A percentile compares a stretch with the other conserved stretches of the same genome.
These are phyloP conservation scores for Drosophila pandora DNA, from an alignment of 1,140 invertebrate species.

Conservation along the genomic window DNA sequence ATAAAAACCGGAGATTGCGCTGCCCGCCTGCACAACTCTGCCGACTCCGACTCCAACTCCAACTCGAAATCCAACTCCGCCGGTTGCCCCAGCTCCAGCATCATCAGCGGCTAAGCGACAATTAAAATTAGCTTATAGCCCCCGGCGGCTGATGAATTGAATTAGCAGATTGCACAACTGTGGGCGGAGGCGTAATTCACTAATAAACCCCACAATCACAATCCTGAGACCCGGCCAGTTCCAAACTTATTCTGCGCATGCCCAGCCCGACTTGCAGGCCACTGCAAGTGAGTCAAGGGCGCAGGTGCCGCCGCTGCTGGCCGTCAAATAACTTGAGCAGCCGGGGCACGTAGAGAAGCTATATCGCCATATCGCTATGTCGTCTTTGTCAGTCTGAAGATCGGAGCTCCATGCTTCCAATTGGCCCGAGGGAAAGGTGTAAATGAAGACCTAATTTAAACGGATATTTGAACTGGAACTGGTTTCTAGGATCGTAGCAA, in stretches of 20 bases:
- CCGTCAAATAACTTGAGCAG: slow-evolving; percentile 51
- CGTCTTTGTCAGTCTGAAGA: slow-evolving; percentile 19
- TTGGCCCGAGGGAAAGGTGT: neutral
- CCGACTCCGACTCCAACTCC: neutral
- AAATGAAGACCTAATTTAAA: neutral
- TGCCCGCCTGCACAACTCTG: slow-evolving; percentile 43
- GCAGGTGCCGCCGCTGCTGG: slow-evolving; percentile 47
- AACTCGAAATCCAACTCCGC: neutral
- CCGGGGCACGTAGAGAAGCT: slow-evolving; percentile 53
- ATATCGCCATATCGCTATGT: slow-evolving; percentile 11
- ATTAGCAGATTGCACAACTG: slow-evolving; percentile 41
- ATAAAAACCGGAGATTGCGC: slow-evolving; percentile 40
- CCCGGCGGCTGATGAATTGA: slow-evolving; percentile 40
- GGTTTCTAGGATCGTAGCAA: too few relatives aligned
- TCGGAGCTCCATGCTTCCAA: neutral
- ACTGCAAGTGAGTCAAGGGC: slow-evolving; percentile 75
- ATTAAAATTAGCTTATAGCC: slow-evolving; percentile 47
- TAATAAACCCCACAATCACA: slow-evolving; percentile 31
- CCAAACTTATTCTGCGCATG: slow-evolving; percentile 68
- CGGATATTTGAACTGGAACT: too few relatives aligned
- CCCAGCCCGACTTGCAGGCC: slow-evolving; percentile 28
- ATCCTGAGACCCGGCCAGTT: slow-evolving; percentile 17
- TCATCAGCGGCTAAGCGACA: slow-evolving; percentile 9
- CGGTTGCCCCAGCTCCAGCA: neutral
- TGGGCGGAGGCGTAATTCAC: slow-evolving; percentile 47